Conservation (phyloP, 2,113 vertebrate species). For the Rostratula benghalensis region DNA sequence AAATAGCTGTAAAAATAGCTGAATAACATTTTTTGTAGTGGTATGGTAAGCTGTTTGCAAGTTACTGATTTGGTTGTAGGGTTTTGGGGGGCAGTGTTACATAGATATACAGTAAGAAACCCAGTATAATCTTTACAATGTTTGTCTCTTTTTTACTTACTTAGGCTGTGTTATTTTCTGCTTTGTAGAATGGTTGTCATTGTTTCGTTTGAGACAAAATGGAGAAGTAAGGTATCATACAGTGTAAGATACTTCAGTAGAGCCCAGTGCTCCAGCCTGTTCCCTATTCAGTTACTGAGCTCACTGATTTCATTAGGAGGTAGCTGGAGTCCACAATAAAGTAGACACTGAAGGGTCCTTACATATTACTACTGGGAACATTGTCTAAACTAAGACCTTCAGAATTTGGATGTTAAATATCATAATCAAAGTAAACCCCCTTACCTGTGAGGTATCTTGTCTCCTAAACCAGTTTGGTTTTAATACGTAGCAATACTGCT, state of each 20-base stretch:
- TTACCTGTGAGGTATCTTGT: neutral
- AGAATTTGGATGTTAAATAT: neutral
- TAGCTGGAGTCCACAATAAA: neutral
- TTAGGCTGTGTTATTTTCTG: neutral
- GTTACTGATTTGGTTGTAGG: neutral
- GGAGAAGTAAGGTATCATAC: neutral
- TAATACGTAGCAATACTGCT: neutral
- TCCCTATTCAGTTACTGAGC: neutral
- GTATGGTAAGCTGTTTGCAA: neutral
- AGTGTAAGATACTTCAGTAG: neutral
- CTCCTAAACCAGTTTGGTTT: neutral
- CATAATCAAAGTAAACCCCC: neutral
- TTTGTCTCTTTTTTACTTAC: neutral
- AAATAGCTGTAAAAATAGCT: neutral
- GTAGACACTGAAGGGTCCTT: neutral
- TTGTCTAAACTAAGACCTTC: neutral
- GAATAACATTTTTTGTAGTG: neutral
- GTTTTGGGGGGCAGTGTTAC: neutral
- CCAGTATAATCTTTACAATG: neutral
- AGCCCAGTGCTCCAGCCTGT: neutral
- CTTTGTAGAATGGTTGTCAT: neutral
- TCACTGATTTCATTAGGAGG: neutral
- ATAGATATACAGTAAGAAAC: neutral
- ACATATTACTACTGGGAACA: neutral
- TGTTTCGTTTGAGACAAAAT: neutral